These are phyloP conservation scores for Perizoma flavofasciatum DNA, from an alignment of 2,888 invertebrate genomes.

Conservation along the genomic window DNA sequence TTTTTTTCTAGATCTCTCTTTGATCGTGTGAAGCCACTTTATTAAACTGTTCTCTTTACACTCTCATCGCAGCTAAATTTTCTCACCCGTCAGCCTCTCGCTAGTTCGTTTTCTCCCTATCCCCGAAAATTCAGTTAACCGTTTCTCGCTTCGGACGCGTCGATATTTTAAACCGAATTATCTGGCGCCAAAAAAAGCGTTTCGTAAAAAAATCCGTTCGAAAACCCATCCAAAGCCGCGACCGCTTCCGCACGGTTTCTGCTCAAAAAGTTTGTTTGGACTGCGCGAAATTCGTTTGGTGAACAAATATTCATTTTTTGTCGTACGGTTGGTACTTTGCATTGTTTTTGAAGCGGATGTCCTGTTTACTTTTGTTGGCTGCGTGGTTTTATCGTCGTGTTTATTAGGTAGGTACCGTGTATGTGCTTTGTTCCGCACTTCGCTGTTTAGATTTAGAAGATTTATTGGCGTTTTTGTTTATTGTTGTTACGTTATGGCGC, in stretches of 20 bases:
- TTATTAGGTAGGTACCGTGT: slow-evolving; percentile 49
- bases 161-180: slow-evolving; percentile 50
- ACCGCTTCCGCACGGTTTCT: slow-evolving; percentile 55
- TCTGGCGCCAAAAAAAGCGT: slow-evolving; percentile 41
- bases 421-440: slow-evolving; percentile 47
- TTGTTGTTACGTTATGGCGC: slow-evolving; percentile 24
- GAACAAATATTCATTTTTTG: slow-evolving; percentile 63
- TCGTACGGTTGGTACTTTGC: slow-evolving; percentile 54
- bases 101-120: slow-evolving; percentile 21
- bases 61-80: too few species aligned
- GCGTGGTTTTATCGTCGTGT: slow-evolving; percentile 46
- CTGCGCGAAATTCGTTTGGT: slow-evolving; percentile 62
- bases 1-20: too few species aligned
- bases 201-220: slow-evolving; percentile 51
- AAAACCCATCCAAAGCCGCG: slow-evolving; percentile 47
- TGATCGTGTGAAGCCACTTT: too few species aligned
- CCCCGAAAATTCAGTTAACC: slow-evolving; percentile 37
- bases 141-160: slow-evolving; percentile 38
- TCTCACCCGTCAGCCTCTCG: too few species aligned
- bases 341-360: slow-evolving; percentile 69
- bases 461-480: slow-evolving; percentile 47
- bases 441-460: slow-evolving; percentile 50
- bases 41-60: too few species aligned
- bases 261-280: slow-evolving; percentile 62
- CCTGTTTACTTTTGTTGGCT: slow-evolving; percentile 62